Base-by-base conservation (phyloP, 2,797 vertebrate species). In the Sorex maritimensis region DNA sequence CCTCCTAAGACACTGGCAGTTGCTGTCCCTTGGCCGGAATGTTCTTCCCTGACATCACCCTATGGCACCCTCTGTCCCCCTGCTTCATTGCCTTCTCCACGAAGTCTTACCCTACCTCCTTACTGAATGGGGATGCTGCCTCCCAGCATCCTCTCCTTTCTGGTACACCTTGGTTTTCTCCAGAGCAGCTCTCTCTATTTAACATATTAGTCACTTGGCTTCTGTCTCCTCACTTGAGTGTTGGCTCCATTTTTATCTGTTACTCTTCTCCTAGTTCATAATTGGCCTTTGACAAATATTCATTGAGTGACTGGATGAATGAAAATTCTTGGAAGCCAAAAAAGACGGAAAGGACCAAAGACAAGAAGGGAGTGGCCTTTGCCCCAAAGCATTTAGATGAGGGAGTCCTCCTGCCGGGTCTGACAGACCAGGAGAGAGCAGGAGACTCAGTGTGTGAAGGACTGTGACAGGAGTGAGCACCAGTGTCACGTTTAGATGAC, bases 251-350 rank as follows among this genome's bases (percentile, higher is more conserved):
- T 61, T 61, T 61, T 61, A 61, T 61, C 58, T 61, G 19, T 23
- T 21, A 61, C 21, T 61, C 19, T 61, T 61, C 58, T 61, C 58
- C 21, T 5, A 61, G 58, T 61, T 61, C 6, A 3, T 61, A 61
- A 0, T 74, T 74, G 44, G 19, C 55, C 24, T 83, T 71, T 49
- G 34, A 15, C 49, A 28, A 6, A 2, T 38, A 12, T 52, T 87
- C 67, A 19, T 72, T 88, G 69, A 88, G 65, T 68, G 79, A 88
- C 41, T 67, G n/a, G 55, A 41, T 67, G 52, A 49, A 46, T 41
- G 23, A 14, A 34, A 61, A 21, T 73, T 5, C 38, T 93, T 61
- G 58, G 30, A 78, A 46, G 6, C 2, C 12, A 71, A n/a, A 74
- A 44, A 67, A 15, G 8, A 28, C 65, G 10, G 10, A 52, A 6